Percentiles rank a stretch among this genome's conserved stretches.
Conservation (phyloP, 2,113 vertebrate species). For the Zosterops borbonicus region DNA sequence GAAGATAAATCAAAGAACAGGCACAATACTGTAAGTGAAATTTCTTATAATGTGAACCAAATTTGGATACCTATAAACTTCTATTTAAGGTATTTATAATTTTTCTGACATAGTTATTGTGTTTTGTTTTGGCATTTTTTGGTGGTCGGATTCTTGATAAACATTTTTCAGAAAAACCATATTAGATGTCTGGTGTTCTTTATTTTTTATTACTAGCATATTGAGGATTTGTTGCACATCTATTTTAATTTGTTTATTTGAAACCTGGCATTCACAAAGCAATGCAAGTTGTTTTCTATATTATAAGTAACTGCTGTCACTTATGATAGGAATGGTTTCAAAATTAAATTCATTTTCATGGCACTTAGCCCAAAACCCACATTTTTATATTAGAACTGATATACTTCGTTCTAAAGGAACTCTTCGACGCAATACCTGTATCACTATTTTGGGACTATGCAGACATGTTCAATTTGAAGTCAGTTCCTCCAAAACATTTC, state of each 20-base stretch:
- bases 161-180: neutral
- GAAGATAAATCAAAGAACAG: neutral
- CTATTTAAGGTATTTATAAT: neutral
- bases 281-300: neutral
- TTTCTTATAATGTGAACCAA: neutral
- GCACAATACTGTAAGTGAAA: neutral
- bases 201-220: neutral
- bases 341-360: neutral
- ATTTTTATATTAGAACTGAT: neutral
- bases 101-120: neutral
- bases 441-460: neutral
- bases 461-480: neutral
- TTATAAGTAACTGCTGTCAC: neutral
- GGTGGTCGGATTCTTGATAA: neutral
- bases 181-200: neutral
- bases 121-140: neutral
- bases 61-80: neutral
- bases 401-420: neutral
- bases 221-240: neutral
- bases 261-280: neutral
- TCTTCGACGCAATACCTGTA: neutral
- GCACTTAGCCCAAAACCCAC: neutral
- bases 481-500: neutral
- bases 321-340: neutral
- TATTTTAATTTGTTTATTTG: neutral